Base-by-base conservation (phyloP, 2,888 invertebrate species). In the Idaea aversata region DNA sequence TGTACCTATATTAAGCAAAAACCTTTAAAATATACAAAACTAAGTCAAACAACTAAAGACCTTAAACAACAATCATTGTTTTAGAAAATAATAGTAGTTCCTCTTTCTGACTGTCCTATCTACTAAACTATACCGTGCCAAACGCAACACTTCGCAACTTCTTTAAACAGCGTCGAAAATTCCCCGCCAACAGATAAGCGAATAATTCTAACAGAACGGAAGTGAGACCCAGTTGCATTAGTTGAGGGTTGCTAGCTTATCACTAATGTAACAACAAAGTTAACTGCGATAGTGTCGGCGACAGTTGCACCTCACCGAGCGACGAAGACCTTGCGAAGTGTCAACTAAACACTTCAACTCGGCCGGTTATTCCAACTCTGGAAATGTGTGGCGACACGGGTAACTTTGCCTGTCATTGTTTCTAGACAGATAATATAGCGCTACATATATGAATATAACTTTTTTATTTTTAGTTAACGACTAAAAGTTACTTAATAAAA, bases 311-410 rank as follows among this genome's bases (percentile, higher is more conserved):
- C 88, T 83, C 75, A 77, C 76, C 75, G 47, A 77, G 75, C 75
- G 7, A 73, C 77, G 74, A 81, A 81, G 84, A 85, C 86, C 88
- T 84, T 81, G 85, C 84, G 85, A 87, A 87, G 83, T 88, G 83
- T 86, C 87, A 87, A 81, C 83, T 80, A 84, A 83, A 83, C 83
- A 81, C 82, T 87, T 81, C 83, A 81, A 85, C 81, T 85, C 77
- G 76, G 78, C 73, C 79, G 72, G 75, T 75, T 79, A 72, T 75
- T 64, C 71, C 70, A 80, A 83, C 81, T 83, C 75, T 67, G 71
- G 79, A 77, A 78, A 83, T 79, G 79, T 78, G 75, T 77, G 80
- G 81, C 81, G 83, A 82, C 84, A 81, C 78, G 82, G 85, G 86
- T 86, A 87, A 86, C 85, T 86, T 87, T 74, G 70, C 73, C 77